phyloP scores from a whole-genome alignment of 2,888 invertebrate species.

The Cylindroiulus punctatus region DNA sequence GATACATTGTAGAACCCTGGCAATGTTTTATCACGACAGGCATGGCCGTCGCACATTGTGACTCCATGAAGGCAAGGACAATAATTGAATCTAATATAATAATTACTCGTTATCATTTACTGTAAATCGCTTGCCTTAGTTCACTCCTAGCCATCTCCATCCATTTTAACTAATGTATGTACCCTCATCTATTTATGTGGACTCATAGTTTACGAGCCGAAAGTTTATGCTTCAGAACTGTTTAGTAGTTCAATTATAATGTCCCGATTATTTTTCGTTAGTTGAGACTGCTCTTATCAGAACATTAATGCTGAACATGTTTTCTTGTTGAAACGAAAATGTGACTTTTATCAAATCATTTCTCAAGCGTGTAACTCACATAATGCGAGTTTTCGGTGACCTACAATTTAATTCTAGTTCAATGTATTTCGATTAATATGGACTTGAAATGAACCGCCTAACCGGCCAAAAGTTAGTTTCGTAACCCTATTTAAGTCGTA shows the following conservation, averaged over 20 bases:
- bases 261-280: background rate
- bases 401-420: background rate
- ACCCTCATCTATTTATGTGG: background rate
- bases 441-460: background rate
- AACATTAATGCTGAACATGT: background rate
- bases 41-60: background rate
- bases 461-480: background rate
- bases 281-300: background rate
- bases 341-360: background rate
- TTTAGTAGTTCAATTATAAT: background rate
- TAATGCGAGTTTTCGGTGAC: background rate
- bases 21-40: background rate
- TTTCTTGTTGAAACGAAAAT: background rate
- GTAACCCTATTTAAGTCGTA: background rate
- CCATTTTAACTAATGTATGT: background rate
- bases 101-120: background rate
- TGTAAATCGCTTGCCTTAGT: background rate
- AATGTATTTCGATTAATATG: slow-evolving; percentile 14
- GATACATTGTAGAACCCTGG: background rate
- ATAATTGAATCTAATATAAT: background rate
- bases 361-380: background rate
- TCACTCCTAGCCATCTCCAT: background rate
- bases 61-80: background rate
- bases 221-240: background rate
- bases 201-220: background rate